phyloP scores from a whole-genome alignment of 2,888 invertebrate genomes.

The Saturnia japonica region DNA sequence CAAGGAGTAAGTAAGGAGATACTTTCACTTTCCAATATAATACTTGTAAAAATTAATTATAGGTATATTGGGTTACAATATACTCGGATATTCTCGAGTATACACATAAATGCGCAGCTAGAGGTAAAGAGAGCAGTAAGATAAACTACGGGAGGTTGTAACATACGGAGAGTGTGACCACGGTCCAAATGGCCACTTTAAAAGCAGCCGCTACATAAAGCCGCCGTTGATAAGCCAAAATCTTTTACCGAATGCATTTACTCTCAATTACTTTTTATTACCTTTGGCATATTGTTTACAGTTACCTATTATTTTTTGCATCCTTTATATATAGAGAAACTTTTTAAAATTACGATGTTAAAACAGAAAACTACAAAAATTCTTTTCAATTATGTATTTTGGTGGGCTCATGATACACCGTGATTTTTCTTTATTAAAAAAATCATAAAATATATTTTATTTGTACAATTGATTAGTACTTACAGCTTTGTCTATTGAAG shows the following conservation, averaged over 20 bases:
- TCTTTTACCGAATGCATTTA: constrained; percentile 34
- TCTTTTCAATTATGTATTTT: too few species aligned
- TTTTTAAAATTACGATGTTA: too few species aligned
- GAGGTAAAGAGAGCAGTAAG: constrained; percentile 25
- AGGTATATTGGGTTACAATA: constrained; percentile 17
- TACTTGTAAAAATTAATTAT: not conserved
- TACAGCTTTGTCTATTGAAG: too few species aligned
- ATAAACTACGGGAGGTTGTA: constrained; percentile 29
- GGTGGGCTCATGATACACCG: too few species aligned
- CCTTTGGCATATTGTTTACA: constrained; percentile 11
- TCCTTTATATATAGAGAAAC: not conserved
- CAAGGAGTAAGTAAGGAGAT: not conserved
- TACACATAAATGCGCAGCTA: constrained; percentile 23
- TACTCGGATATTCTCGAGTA: constrained; percentile 21
- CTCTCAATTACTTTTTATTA: constrained; percentile 32
- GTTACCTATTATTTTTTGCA: not conserved
- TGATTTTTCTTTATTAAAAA: too few species aligned
- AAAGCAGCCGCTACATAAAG: constrained; percentile 31
- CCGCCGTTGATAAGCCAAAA: constrained; percentile 34
- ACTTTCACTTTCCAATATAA: not conserved
- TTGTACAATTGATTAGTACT: too few species aligned
- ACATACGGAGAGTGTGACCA: constrained; percentile 26
- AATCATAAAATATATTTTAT: too few species aligned
- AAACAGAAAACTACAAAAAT: too few species aligned
- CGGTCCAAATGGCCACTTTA: constrained; percentile 38